These are phyloP conservation scores for Heteromyza rotundicornis DNA, from an alignment of 2,888 invertebrate genomes.

Conservation along the genomic window DNA sequence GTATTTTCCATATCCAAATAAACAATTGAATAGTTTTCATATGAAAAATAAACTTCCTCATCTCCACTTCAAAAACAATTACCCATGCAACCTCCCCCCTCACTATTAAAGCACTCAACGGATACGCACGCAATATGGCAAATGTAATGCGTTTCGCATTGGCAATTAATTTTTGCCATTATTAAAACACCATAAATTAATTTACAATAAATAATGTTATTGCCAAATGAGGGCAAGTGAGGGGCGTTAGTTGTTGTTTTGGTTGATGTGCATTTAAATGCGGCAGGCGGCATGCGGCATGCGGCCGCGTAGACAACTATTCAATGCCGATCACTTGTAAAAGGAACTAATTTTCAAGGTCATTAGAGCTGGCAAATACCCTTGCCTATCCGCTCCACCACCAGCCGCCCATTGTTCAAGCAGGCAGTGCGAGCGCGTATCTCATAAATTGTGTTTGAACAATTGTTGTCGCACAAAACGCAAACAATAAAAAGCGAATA, in stretches of 20 bases:
- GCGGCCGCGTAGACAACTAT: not conserved
- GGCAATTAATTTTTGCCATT: not conserved
- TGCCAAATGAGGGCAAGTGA: not conserved
- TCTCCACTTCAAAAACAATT: too few relatives aligned
- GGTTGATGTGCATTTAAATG: not conserved
- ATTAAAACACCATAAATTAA: not conserved
- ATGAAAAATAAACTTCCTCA: too few relatives aligned
- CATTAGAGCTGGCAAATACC: conserved; percentile 51
- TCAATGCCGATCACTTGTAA: conserved; percentile 2
- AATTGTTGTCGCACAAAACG: conserved; percentile 38
- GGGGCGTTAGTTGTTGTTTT: not conserved
- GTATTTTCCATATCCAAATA: too few relatives aligned
- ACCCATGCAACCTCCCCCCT: too few relatives aligned
- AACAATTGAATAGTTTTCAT: too few relatives aligned
- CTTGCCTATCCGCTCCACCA: not conserved
- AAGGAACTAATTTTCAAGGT: conserved; percentile 61
- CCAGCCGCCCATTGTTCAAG: not conserved
- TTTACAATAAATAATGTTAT: not conserved
- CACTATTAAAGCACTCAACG: too few relatives aligned
- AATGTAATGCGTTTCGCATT: not conserved
- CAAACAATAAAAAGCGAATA: conserved; percentile 18
- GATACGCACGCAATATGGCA: not conserved
- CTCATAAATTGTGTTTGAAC: conserved; percentile 55
- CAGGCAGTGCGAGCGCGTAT: conserved; percentile 38
- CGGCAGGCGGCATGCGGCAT: not conserved